phyloP scores from a whole-genome alignment of 1,140 invertebrate genomes.

The Cotesia glomerata region DNA sequence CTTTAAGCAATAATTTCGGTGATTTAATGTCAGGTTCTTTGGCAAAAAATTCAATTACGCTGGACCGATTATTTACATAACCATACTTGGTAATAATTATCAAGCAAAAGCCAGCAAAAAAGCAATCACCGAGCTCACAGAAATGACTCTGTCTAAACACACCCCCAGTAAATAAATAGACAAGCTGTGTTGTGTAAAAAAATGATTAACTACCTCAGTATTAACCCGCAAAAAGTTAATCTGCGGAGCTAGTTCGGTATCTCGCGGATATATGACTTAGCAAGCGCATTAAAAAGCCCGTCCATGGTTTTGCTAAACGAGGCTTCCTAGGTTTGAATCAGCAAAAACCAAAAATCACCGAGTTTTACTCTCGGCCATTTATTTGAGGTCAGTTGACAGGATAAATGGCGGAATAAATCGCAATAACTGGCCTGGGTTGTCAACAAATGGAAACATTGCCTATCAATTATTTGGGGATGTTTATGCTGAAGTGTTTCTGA shows the following conservation, averaged over 20 bases:
- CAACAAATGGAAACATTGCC: conserved; percentile 62
- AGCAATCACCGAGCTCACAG: background rate
- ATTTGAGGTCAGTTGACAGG: too few relatives aligned
- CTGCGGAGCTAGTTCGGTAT: conserved; percentile 18
- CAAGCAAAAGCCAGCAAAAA: too few relatives aligned
- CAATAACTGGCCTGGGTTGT: conserved; percentile 54
- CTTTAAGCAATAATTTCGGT: too few relatives aligned
- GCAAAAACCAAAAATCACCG: background rate
- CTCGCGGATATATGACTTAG: background rate
- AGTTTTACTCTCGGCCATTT: too few relatives aligned
- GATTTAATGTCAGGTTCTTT: too few relatives aligned
- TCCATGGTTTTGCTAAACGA: conserved; percentile 26
- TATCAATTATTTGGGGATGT: conserved; percentile 56
- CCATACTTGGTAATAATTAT: too few relatives aligned
- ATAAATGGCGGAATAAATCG: conserved; percentile 56
- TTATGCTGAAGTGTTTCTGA: too few relatives aligned
- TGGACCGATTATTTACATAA: too few relatives aligned
- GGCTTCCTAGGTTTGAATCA: conserved; percentile 26
- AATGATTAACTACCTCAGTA: conserved; percentile 29
- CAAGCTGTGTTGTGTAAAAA: conserved; percentile 7
- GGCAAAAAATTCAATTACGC: too few relatives aligned
- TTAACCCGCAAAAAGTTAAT: conserved; percentile 28
- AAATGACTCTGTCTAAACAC: background rate
- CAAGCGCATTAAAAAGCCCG: background rate
- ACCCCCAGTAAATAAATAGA: conserved; percentile 6